A percentile compares a stretch with the other conserved stretches of the same genome.
These are phyloP conservation scores for Drosophila borborema DNA, from an alignment of 2,888 invertebrate genomes.

Conservation along the genomic window DNA sequence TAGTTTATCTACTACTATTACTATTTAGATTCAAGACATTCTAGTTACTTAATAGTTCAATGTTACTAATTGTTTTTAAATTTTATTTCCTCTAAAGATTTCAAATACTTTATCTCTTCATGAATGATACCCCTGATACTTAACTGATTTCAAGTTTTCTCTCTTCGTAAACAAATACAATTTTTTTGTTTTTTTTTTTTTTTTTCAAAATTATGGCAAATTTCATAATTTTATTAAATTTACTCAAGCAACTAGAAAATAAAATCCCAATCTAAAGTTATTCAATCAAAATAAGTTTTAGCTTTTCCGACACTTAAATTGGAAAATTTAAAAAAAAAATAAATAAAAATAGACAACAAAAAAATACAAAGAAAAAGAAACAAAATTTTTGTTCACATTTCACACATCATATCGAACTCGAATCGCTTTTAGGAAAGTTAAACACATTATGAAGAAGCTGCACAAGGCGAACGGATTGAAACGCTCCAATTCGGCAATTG, in stretches of 20 bases:
- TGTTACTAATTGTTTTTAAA: background rate
- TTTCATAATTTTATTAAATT: background rate
- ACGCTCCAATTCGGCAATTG: constrained; percentile 89
- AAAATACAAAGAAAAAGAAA: background rate
- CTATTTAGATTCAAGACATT: background rate
- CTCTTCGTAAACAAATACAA: background rate
- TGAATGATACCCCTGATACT: background rate
- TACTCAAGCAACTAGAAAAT: background rate
- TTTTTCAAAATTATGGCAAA: background rate
- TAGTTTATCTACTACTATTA: background rate
- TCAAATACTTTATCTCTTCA: background rate
- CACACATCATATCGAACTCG: constrained; percentile 18
- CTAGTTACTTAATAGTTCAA: background rate
- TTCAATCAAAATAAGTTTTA: background rate
- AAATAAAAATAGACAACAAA: no score
- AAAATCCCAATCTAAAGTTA: background rate
- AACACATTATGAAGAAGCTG: constrained; percentile 86
- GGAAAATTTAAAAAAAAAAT: background rate
- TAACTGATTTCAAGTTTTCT: background rate
- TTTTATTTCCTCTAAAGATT: background rate
- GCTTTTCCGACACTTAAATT: constrained; percentile 40
- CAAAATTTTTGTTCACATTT: constrained; percentile 26
- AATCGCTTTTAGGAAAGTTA: constrained; percentile 80
- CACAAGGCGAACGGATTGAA: constrained; percentile 86
- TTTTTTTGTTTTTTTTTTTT: background rate